These are phyloP conservation scores for Epirrita christyi DNA, from an alignment of 2,888 invertebrate genomes.

Conservation along the genomic window DNA sequence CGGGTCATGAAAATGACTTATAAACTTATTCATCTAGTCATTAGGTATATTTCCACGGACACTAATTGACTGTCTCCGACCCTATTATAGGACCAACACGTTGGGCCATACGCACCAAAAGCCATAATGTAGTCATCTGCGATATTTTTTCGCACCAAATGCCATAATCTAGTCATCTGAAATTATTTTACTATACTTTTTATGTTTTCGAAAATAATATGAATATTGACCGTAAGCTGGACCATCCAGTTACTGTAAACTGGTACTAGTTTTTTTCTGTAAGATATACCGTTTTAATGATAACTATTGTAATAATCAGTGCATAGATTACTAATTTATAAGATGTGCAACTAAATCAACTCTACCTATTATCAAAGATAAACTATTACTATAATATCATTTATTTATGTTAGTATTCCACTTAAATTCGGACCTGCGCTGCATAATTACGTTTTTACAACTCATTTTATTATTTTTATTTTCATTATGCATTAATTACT, in stretches of 20 bases:
- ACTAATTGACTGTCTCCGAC: no score
- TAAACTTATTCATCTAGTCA: conserved; percentile 2
- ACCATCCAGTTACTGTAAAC: conserved; percentile 10
- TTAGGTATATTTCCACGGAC: no score
- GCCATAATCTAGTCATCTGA: conserved; percentile 1
- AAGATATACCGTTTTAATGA: neutral
- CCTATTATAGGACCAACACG: no score
- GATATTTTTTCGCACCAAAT: neutral
- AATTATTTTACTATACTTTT: neutral
- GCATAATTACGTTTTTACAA: no score
- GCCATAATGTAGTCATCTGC: neutral
- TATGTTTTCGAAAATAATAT: neutral
- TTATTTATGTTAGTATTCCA: neutral
- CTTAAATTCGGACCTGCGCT: no score
- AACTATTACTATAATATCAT: neutral
- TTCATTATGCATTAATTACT: no score
- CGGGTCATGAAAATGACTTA: neutral
- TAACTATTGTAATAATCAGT: neutral
- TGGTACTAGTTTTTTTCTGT: no score
- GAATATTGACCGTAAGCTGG: neutral
- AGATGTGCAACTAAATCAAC: conserved; percentile 21
- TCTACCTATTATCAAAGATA: conserved; percentile 19
- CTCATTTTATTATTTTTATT: no score
- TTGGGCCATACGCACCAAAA: no score
- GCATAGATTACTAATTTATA: neutral